Evolutionary conservation across 2,113 vertebrate species (phyloP).

Genomic region (Stomatorhinus ivindoensis): DNA sequence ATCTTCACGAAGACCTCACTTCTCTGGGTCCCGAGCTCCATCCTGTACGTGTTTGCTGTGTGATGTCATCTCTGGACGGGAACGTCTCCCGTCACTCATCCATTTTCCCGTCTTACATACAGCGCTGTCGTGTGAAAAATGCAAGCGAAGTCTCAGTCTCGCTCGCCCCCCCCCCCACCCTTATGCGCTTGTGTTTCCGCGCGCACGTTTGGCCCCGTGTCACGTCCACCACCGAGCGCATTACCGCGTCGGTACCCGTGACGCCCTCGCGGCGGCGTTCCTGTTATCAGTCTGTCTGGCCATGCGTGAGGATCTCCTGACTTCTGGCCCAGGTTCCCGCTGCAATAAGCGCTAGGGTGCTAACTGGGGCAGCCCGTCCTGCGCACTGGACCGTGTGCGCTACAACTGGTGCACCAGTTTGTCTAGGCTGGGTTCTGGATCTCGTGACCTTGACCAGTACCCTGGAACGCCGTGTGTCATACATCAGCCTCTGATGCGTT

Average conservation of each 20-base stretch:
- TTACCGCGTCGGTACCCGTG: not conserved
- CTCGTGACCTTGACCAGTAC: not conserved
- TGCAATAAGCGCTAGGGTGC: not conserved
- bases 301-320: not conserved
- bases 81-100: not conserved
- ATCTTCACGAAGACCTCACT: not conserved
- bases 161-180: not conserved
- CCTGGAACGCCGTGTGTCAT: not conserved
- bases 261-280: not conserved
- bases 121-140: not conserved
- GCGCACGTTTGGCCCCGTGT: not conserved
- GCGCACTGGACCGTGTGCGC: not conserved
- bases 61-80: not conserved
- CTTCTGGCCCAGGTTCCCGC: not conserved
- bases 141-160: not conserved
- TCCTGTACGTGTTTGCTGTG: not conserved
- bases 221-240: not conserved
- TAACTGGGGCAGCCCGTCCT: conserved; percentile 6
- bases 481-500: not conserved
- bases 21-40: not conserved
- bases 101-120: not conserved
- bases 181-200: not conserved
- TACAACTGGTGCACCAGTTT: conserved; percentile 1
- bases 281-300: not conserved
- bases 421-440: conserved; percentile 2